These are phyloP conservation scores for Cremastobaeus sp. DNA, from an alignment of 2,888 invertebrate genomes.

Conservation along the genomic window DNA sequence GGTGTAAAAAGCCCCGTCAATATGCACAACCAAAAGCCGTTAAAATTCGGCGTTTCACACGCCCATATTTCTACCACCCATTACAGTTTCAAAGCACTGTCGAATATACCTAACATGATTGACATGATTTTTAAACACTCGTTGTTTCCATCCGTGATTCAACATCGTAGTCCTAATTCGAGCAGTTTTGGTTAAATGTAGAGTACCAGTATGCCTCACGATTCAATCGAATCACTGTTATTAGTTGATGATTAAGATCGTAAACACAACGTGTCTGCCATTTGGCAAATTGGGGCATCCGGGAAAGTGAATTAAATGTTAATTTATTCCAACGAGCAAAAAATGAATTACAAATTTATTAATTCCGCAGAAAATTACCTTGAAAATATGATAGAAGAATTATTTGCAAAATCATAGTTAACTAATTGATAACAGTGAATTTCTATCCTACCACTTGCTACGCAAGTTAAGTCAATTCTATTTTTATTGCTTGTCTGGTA, in stretches of 20 bases:
- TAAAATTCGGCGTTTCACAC: constrained; percentile 8
- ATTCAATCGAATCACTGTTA: constrained; percentile 6
- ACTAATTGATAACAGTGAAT: too few relatives aligned
- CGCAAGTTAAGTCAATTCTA: too few relatives aligned
- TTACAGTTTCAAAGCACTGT: constrained; percentile 15
- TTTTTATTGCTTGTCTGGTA: background rate
- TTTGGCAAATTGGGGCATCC: background rate
- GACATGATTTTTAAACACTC: constrained; percentile 10
- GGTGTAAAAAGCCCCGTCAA: constrained; percentile 38
- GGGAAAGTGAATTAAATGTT: constrained; percentile 5
- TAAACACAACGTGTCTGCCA: constrained; percentile 8
- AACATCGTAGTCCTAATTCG: too few relatives aligned
- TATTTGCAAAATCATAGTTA: too few relatives aligned
- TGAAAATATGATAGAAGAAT: too few relatives aligned
- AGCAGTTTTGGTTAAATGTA: too few relatives aligned
- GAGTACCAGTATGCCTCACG: too few relatives aligned
- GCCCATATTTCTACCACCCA: constrained; percentile 7
- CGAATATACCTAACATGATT: constrained; percentile 12
- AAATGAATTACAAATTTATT: too few relatives aligned
- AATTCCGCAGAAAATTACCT: too few relatives aligned
- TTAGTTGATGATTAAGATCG: constrained; percentile 9
- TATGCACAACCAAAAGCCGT: constrained; percentile 26
- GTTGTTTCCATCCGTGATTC: constrained; percentile 15
- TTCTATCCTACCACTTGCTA: too few relatives aligned
- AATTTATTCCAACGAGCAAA: background rate